phyloP scores from a whole-genome alignment of 2,888 invertebrate species.

The Chelonus formosanus region DNA sequence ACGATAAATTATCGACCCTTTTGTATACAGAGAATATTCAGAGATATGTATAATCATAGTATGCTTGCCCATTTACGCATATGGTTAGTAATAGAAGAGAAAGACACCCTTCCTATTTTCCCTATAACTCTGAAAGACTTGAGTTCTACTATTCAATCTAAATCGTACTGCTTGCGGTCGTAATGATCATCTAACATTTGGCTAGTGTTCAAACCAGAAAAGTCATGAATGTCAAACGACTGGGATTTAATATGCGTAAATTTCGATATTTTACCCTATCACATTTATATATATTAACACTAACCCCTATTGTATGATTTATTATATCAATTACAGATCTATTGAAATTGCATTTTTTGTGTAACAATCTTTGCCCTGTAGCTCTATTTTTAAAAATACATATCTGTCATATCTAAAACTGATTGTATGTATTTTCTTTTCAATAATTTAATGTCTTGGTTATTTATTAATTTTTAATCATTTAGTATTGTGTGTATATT shows the following conservation, averaged over 20 bases:
- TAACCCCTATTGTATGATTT: too few species aligned
- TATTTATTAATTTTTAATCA: too few species aligned
- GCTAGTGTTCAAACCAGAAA: slow-evolving; percentile 30
- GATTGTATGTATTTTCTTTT: too few species aligned
- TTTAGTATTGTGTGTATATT: too few species aligned
- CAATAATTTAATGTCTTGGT: too few species aligned
- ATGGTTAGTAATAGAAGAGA: slow-evolving; percentile 46
- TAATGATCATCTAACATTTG: slow-evolving; percentile 30
- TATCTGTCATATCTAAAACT: too few species aligned
- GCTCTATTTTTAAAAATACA: too few species aligned
- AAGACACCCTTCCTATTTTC: background rate
- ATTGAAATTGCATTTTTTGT: too few species aligned
- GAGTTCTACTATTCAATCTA: background rate
- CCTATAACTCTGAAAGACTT: slow-evolving; percentile 4
- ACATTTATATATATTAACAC: too few species aligned
- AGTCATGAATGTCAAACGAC: slow-evolving; percentile 32
- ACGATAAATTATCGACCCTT: slow-evolving; percentile 52
- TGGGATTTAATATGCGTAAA: slow-evolving; percentile 30
- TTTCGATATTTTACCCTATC: slow-evolving; percentile 12
- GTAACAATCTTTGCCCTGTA: too few species aligned
- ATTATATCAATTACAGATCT: too few species aligned
- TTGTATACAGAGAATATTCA: slow-evolving; percentile 46
- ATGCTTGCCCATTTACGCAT: slow-evolving; percentile 56
- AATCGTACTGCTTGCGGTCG: slow-evolving; percentile 12
- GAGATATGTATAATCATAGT: slow-evolving; percentile 28